Base-by-base conservation (phyloP, 2,888 invertebrate species). In the Anthophora plumipes region DNA sequence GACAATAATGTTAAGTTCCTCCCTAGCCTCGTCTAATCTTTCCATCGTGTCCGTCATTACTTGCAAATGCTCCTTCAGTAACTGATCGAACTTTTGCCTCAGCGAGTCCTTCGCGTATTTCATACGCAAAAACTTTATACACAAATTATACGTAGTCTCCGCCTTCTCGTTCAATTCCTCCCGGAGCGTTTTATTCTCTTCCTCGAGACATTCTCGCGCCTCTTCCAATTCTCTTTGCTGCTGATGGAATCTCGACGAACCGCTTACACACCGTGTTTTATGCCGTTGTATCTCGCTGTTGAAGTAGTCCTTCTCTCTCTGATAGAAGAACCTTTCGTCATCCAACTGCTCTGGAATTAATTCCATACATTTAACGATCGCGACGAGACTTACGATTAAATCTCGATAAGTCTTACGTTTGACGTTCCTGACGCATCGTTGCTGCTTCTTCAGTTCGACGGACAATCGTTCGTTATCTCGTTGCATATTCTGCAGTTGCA, bases 261-360 rank as follows among this genome's bases (percentile, higher is more conserved):
- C 77, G 9, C 72, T 71, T 7, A 46, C 66, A 39, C 61, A 80
- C 17, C 89, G 90, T 84, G 92, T 91, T 75, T 93, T 93, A 71
- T 88, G 92, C 74, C 91, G 93, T 84, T 93, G 94, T 93, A 94
- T 94, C 90, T 95, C 95, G 63, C 94, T 93, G 76, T 94, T 93
- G 76, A 94, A 94, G 76, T 93, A 92, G 83, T 95, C 94, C 85
- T 95, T 95, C 89, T 95, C 95, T 87, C 94, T 94, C 81, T 93
- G 94, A 89, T 95, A 94, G 87, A 94, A 94, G 77, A 93, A 93
- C 89, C 95, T 93, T 91, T 95, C 95, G 83, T 95, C 94, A 80
- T 94, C 93, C 81, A 95, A 90, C 90, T 95, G 95, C 91, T 95
- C 91, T 91, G 79, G 81, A 91, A 90, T 85, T 39, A 80, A 73